Evolutionary conservation across 2,797 vertebrate species (phyloP).

Genomic region (Chloroceryle amazona): DNA sequence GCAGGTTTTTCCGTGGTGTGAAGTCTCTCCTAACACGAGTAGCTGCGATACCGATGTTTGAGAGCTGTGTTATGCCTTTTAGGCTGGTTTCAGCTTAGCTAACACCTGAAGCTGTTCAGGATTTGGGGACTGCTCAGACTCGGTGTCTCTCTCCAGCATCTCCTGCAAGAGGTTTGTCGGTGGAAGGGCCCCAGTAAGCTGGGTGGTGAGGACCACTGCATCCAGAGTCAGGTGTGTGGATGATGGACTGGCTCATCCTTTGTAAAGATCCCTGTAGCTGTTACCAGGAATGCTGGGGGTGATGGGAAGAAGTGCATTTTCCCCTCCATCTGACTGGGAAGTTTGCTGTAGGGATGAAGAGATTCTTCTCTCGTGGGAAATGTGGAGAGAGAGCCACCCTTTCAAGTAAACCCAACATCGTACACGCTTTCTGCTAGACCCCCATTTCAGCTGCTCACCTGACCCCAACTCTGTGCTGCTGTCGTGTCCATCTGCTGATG

Average conservation of each 20-base stretch:
- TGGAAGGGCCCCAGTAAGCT: background rate
- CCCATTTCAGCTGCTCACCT: background rate
- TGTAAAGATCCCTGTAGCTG: background rate
- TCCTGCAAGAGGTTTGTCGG: background rate
- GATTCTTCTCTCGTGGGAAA: background rate
- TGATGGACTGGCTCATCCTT: background rate
- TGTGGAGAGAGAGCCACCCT: background rate
- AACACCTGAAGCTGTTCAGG: background rate
- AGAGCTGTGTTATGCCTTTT: background rate
- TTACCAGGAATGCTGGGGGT: background rate
- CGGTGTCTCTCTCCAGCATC: background rate
- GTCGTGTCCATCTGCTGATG: accelerated
- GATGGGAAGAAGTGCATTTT: background rate
- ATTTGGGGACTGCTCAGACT: background rate
- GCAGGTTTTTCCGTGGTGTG: accelerated
- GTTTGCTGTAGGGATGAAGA: background rate
- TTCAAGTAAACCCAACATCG: background rate
- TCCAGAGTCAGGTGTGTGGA: background rate
- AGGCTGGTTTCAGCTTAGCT: background rate
- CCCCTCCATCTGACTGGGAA: background rate
- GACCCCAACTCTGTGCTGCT: background rate
- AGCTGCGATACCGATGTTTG: background rate
- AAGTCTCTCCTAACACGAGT: background rate
- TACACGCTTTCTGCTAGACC: background rate
- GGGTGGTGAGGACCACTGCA: no score